Evolutionary conservation across 2,888 invertebrate species (phyloP).

Genomic region (Bombylius discolor): DNA sequence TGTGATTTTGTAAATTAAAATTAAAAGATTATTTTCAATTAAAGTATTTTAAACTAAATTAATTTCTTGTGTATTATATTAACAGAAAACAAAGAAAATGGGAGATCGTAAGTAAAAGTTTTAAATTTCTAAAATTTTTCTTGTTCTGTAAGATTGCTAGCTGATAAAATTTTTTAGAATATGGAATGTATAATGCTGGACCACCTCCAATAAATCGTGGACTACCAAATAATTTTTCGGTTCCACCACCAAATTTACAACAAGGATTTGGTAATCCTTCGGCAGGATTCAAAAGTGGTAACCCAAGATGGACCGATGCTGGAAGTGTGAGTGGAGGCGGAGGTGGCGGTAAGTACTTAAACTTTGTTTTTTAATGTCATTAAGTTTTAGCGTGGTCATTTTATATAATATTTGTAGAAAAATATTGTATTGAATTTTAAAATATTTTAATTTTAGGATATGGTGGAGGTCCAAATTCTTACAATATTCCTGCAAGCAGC

Average conservation of each 20-base stretch:
- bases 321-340: background rate
- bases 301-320: background rate
- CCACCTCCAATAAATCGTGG: background rate
- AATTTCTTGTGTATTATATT: too few relatives aligned
- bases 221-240: conserved; percentile 25
- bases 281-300: background rate
- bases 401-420: background rate
- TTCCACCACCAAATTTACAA: conserved; percentile 33
- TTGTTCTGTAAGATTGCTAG: too few relatives aligned
- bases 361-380: too few relatives aligned
- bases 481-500: background rate
- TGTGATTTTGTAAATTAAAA: too few relatives aligned
- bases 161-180: background rate
- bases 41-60: too few relatives aligned
- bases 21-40: too few relatives aligned
- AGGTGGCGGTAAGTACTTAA: background rate
- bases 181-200: background rate
- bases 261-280: background rate
- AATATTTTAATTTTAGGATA: background rate
- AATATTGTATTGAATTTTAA: background rate
- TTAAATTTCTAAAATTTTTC: too few relatives aligned
- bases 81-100: too few relatives aligned
- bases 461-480: background rate
- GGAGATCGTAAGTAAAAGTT: too few relatives aligned
- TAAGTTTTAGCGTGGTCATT: background rate